phyloP scores from a whole-genome alignment of 2,888 invertebrate genomes.

The Oxyteleia sp. region DNA sequence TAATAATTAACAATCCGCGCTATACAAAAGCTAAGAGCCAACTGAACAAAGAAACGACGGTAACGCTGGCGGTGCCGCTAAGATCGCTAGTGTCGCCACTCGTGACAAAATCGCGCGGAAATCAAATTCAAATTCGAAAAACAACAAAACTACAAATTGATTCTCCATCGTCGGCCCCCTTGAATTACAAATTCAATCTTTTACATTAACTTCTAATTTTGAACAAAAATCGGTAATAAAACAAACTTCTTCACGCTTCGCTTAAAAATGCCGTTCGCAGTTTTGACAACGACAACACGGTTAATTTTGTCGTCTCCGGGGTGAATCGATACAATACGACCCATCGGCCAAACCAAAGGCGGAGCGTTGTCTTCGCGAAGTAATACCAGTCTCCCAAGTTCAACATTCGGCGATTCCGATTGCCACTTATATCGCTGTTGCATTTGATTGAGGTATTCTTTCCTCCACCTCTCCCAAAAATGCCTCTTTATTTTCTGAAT shows the following conservation, averaged over 20 bases:
- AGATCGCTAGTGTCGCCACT: too few relatives aligned
- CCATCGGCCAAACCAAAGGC: slow-evolving; percentile 75
- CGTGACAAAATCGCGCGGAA: too few relatives aligned
- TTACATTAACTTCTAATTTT: too few relatives aligned
- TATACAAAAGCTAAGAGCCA: too few relatives aligned
- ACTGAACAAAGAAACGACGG: too few relatives aligned
- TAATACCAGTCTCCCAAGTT: slow-evolving; percentile 55
- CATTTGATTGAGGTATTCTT: slow-evolving; percentile 62
- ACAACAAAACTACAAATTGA: too few relatives aligned
- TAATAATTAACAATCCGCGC: too few relatives aligned
- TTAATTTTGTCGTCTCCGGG: slow-evolving; percentile 75
- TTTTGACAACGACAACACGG: slow-evolving; percentile 64
- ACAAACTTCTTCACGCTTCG: slow-evolving; percentile 7
- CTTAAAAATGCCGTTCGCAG: not conserved
- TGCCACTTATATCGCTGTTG: slow-evolving; percentile 63
- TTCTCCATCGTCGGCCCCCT: too few relatives aligned
- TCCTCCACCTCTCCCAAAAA: slow-evolving; percentile 63
- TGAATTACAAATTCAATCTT: too few relatives aligned
- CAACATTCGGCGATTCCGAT: not conserved
- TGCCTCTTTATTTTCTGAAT: slow-evolving; percentile 55
- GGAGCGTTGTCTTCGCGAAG: slow-evolving; percentile 71
- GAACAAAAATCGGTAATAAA: not conserved
- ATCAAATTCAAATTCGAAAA: too few relatives aligned
- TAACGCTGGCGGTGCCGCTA: too few relatives aligned
- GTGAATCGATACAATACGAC: slow-evolving; percentile 67